These are phyloP conservation scores for Lates calcarifer DNA, from an alignment of 2,113 vertebrate species.

Conservation along the genomic window DNA sequence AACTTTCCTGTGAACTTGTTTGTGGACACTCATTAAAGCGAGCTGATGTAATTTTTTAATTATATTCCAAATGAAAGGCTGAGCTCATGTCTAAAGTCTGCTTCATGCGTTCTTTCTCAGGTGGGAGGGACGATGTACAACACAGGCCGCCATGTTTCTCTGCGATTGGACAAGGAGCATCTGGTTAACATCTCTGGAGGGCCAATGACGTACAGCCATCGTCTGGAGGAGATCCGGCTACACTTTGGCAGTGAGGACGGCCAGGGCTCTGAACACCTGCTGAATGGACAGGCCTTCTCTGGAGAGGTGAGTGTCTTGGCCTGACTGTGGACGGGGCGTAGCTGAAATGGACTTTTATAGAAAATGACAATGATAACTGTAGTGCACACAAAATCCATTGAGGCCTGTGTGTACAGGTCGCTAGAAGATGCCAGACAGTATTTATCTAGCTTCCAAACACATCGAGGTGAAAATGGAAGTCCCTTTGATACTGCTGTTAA, in stretches of 20 bases:
- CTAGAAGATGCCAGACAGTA: background rate
- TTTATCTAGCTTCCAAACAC: constrained; percentile 5
- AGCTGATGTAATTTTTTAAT: no score
- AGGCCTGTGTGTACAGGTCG: background rate
- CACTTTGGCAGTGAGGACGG: constrained; percentile 98
- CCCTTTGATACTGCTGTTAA: background rate
- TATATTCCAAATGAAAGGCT: no score
- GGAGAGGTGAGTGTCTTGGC: constrained; percentile 87
- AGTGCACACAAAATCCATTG: background rate
- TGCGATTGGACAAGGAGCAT: constrained; percentile 97
- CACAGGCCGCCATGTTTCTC: constrained; percentile 96
- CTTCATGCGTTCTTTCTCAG: constrained; percentile 75
- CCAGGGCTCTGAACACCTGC: constrained; percentile 97
- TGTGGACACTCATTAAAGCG: no score
- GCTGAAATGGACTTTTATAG: background rate
- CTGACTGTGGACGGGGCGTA: background rate
- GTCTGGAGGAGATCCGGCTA: constrained; percentile 96
- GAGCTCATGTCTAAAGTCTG: background rate
- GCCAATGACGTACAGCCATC: constrained; percentile 98
- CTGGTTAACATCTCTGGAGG: constrained; percentile 98
- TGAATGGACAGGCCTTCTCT: constrained; percentile 98
- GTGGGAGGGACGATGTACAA: constrained; percentile 99
- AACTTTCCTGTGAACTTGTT: background rate
- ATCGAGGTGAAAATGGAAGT: constrained; percentile 1
- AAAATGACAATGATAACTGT: background rate